phyloP scores from a whole-genome alignment of 2,888 invertebrate genomes.

The Microplitis manilae region DNA sequence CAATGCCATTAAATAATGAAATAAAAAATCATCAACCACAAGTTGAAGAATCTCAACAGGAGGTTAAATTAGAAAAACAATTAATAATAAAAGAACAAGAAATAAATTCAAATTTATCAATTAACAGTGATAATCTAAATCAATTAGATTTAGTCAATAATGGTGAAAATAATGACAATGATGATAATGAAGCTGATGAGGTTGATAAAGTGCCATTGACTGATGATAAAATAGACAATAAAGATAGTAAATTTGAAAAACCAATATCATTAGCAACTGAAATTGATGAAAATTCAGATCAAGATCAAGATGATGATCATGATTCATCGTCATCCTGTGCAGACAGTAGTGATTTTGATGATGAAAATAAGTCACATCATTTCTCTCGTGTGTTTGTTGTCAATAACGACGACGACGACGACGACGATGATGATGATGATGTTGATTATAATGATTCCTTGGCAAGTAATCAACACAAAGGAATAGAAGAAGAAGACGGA shows the following conservation, averaged over 20 bases:
- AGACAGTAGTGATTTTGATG: constrained; percentile 70
- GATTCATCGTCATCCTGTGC: constrained; percentile 48
- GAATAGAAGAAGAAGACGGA: not conserved
- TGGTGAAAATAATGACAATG: constrained; percentile 42
- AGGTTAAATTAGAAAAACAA: too few species aligned
- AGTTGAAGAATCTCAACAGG: too few species aligned
- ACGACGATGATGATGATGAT: not conserved
- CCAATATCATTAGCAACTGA: constrained; percentile 58
- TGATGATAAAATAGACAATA: constrained; percentile 57
- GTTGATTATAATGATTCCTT: not conserved
- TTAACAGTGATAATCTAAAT: not conserved
- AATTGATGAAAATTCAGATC: not conserved
- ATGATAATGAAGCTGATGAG: constrained; percentile 49
- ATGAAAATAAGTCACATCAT: constrained; percentile 62
- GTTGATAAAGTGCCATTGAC: constrained; percentile 59
- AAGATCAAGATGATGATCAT: constrained; percentile 35
- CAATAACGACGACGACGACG: constrained; percentile 57
- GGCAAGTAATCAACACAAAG: not conserved
- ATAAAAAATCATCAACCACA: too few species aligned
- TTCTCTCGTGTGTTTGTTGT: constrained; percentile 70
- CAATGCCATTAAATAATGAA: too few species aligned
- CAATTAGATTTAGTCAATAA: constrained; percentile 47
- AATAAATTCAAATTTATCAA: constrained; percentile 4
- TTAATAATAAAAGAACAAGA: not conserved
- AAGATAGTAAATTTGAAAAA: constrained; percentile 57